Conservation (phyloP, 2,797 vertebrate species). For the Paedocypris micromegethes region DNA sequence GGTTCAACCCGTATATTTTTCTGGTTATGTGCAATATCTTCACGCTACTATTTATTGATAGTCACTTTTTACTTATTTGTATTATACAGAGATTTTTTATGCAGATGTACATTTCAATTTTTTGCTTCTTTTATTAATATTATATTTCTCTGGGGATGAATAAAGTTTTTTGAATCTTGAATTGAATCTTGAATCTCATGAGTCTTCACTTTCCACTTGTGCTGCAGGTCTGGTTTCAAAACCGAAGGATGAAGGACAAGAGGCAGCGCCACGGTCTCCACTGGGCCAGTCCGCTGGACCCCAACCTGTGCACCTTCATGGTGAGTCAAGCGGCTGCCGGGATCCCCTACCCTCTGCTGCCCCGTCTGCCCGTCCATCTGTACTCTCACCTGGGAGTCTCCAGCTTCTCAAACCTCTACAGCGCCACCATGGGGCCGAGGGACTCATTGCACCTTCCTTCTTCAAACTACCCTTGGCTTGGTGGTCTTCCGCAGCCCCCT, state of each 20-base stretch:
- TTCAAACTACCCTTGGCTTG: conserved; percentile 49
- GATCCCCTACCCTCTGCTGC: conserved; percentile 53
- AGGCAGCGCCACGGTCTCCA: conserved; percentile 61
- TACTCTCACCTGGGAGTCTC: conserved; percentile 56
- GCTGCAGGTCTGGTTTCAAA: conserved; percentile 67
- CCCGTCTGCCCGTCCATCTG: conserved; percentile 57
- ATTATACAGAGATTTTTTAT: too few relatives aligned
- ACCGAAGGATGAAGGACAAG: conserved; percentile 74
- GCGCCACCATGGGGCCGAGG: conserved; percentile 49
- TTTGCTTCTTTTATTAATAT: too few relatives aligned
- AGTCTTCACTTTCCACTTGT: conserved; percentile 10
- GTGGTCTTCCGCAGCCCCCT: conserved; percentile 48
- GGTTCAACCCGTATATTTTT: too few relatives aligned
- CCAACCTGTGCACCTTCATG: conserved; percentile 60
- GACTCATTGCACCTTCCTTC: conserved; percentile 56
- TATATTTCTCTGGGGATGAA: too few relatives aligned
- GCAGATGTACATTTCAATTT: too few relatives aligned
- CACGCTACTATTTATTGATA: too few relatives aligned
- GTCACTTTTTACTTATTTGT: too few relatives aligned
- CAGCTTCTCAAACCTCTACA: conserved; percentile 51
- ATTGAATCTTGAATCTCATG: too few relatives aligned
- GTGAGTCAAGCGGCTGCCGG: conserved; percentile 56
- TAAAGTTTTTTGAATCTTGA: too few relatives aligned
- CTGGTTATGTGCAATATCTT: too few relatives aligned
- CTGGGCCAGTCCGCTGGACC: conserved; percentile 61